Base-by-base conservation (phyloP, 2,797 vertebrate species). In the Bothrops alternatus region DNA sequence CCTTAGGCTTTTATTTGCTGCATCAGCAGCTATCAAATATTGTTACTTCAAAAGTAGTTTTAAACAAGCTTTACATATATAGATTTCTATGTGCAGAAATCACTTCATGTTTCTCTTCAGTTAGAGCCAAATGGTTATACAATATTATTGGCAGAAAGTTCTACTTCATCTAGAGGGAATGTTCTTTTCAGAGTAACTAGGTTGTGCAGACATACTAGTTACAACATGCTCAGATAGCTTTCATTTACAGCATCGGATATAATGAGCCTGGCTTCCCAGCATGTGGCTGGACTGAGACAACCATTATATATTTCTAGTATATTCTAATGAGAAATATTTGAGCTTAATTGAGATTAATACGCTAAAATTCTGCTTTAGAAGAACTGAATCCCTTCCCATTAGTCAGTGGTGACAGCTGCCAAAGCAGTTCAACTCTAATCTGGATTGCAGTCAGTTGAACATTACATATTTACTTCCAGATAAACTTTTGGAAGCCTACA, bases 391-490 rank as follows among this genome's bases (percentile, higher is more conserved):
- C 50, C 61, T 50, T 37, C 55, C 14, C 28, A 37, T 32, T 88
- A 61, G 53, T 73, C 42, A 88, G 69, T 55, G 28, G 53, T 16
- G 28, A 87, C 18, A 65, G 12, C 16, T 90, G 65, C 47, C 63
- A 90, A 50, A 87, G 50, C 12, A 92, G 89, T 86, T 91, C 28
- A 7, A 5, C 60, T 86, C 60, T 89, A 89, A 89, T 89, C 91
- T 88, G 26, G 61, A 10, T 20, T 82, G 37, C 86, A 85, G 69
- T 90, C 86, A 73, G n/a, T 47, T 53, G 69, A 85, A 58, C 28
- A 65, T 63, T 88, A 90, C 28, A 26, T 26, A 55, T 57, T 55
- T 53, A 42, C 85, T 90, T 92, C 65, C 58, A 90, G 58, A 85
- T 73, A 73, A 69, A 61, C 18, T 6, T 57, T 73, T 65, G 37